Evolutionary conservation across 2,113 vertebrate species (phyloP), one percentile per base, ranked within the genome.

Genomic region (Dipodomys merriami): DNA sequence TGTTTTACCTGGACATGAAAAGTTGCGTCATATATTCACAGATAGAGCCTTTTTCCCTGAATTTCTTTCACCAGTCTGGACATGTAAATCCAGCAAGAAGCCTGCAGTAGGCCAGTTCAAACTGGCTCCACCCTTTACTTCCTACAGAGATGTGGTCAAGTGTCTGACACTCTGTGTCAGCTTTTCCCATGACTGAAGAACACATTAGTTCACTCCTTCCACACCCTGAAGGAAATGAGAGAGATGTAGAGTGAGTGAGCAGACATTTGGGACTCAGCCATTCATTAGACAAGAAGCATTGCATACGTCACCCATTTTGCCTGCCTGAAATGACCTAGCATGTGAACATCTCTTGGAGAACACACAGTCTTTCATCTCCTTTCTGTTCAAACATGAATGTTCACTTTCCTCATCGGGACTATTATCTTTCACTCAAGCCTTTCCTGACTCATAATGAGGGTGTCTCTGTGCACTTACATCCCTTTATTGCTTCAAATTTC

Each of bases 101-200:
- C 39, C 39, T 39, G 39, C 39, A 6, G 39, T 39, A 39, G 39
- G 35, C 91, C 97, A 96, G 46, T 94, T 77, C 88, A 81, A 96
- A 92, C 65, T 81, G 74, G 65, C 39, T 46, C 74, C 30, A 65
- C 0, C 0, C 23, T 57, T 84, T 0, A 0, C 67, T 95, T 95
- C 74, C 83, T 77, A 1, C 77, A 76, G 93, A 94, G 95, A 92
- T 95, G 91, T 91, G 93, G 84, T 94, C 83, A 65, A 94, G 86
- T 62, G 81, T 79, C 90, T 97, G 96, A 94, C 68, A 95, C 94
- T 93, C 88, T 82, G 30, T 95, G 94, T 95, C 97, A 95, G 82
- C 67, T 96, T 97, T 95, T 94, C 95, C 84, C 57, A 6, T 92
- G 65, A 76, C 91, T 91, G 90, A 96, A 91, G 12, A 39, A 96